Conservation (phyloP, 2,797 vertebrate genomes). For the Buceros bicornis region DNA sequence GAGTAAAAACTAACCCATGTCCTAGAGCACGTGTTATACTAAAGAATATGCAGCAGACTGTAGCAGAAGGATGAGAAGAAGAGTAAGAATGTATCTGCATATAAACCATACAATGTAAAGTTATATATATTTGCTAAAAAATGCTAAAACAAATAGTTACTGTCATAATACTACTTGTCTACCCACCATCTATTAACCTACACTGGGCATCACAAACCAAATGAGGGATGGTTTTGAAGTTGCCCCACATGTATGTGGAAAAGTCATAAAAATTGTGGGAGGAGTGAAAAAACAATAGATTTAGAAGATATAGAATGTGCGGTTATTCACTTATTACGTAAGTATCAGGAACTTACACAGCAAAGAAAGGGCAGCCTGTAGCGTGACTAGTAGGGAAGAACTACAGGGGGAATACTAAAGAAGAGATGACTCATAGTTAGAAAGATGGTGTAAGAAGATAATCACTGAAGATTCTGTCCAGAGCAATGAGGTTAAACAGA, state of each 20-base stretch:
- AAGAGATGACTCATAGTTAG: constrained; percentile 32
- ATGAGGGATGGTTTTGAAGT: not conserved
- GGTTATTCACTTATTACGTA: not conserved
- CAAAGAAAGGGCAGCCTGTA: constrained; percentile 1
- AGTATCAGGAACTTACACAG: not conserved
- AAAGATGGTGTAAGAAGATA: not conserved
- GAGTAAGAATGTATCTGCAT: not conserved
- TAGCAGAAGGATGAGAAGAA: not conserved
- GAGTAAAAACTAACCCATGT: not conserved
- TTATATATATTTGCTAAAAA: too few species aligned
- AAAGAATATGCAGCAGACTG: not conserved
- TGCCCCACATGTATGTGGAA: not conserved
- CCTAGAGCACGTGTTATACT: not conserved
- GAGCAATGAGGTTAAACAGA: constrained; percentile 8
- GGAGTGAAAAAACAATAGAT: not conserved
- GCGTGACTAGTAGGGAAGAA: constrained; percentile 3
- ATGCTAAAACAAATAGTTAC: not conserved
- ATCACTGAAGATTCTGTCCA: constrained; percentile 6
- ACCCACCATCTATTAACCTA: not conserved
- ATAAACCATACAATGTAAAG: not conserved
- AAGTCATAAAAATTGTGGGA: not conserved
- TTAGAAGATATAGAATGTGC: fast-evolving
- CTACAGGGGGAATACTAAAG: constrained; percentile 1
- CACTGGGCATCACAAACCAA: not conserved
- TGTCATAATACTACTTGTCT: not conserved